phyloP scores from a whole-genome alignment of 2,113 vertebrate species.

The Manacus vitellinus region DNA sequence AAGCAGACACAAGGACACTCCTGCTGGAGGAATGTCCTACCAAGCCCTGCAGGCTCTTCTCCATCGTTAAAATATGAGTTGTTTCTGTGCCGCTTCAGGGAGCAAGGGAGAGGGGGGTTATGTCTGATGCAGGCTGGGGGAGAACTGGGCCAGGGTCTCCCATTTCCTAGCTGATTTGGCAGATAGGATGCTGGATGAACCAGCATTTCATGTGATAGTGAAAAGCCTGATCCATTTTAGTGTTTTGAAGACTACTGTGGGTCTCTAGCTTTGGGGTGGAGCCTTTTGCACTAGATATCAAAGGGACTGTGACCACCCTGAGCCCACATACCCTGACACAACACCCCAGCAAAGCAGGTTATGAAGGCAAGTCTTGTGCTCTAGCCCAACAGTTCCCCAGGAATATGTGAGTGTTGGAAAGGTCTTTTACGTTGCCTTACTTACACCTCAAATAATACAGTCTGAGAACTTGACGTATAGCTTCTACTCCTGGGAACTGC shows the following conservation, averaged over 20 bases:
- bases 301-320: background rate
- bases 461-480: background rate
- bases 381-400: background rate
- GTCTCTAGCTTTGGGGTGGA: background rate
- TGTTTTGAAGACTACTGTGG: background rate
- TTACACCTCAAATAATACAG: background rate
- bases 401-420: background rate
- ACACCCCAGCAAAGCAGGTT: fast-evolving
- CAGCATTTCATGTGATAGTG: background rate
- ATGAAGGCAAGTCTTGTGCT: background rate
- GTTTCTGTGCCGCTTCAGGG: background rate
- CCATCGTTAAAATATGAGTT: background rate
- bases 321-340: background rate
- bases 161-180: background rate
- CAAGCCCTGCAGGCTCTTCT: background rate
- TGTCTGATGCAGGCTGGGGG: background rate
- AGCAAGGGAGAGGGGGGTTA: fast-evolving
- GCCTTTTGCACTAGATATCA: fast-evolving
- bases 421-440: background rate
- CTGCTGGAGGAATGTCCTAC: background rate
- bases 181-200: background rate
- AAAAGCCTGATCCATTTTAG: background rate
- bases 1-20: background rate
- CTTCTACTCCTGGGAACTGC: background rate
- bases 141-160: background rate